Base-by-base conservation (phyloP, 1,140 invertebrate species). In the Scaptomyza graminum region DNA sequence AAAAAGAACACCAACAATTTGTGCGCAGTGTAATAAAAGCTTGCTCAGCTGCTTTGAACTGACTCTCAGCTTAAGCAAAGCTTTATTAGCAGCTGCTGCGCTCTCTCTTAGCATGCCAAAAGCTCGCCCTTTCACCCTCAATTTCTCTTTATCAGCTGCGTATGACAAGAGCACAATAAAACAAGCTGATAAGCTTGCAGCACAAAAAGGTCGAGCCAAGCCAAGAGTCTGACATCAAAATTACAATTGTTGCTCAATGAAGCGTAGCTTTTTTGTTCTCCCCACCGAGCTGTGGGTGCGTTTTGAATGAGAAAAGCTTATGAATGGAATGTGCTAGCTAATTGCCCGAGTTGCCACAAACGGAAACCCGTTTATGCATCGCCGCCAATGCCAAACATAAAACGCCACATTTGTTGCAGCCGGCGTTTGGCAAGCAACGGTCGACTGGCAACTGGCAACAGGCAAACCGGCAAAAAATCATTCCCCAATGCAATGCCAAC, bases 131-230 rank as follows among this genome's bases (percentile, higher is more conserved):
- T 25, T 55, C 31, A 9, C 18, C 50, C n/a, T n/a, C 13, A 11
- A 28, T 22, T 68, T 11, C 25, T 25, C 66, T 80, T 76, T 76
- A 87, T 72, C 70, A 83, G 57, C 49, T 62, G 55, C 66, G 75
- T 62, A 83, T 75, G n/a, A 5, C 31, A 12, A 13, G 49, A 83
- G 79, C 31, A 34, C 31, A 34, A 34, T 84, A 84, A 84, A 84
- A 61, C 64, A 62, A 61, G 49, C 50, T 52, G 66, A 70, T 79
- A 76, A 79, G 78, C 25, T n/a, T 47, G 46, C 63, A 79, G 43
- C 18, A 47, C 16, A 39, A 66, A 75, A 75, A 69, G 56, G 74
- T 80, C 55, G 12, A 41, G 37, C 12, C 12, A 4, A 50, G 37
- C 66, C 25, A 49, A 41, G n/a, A 67, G 56, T 41, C 55, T 52